Evolutionary conservation across 2,797 vertebrate species (phyloP).

Genomic region (Philypnodon macrostomus): DNA sequence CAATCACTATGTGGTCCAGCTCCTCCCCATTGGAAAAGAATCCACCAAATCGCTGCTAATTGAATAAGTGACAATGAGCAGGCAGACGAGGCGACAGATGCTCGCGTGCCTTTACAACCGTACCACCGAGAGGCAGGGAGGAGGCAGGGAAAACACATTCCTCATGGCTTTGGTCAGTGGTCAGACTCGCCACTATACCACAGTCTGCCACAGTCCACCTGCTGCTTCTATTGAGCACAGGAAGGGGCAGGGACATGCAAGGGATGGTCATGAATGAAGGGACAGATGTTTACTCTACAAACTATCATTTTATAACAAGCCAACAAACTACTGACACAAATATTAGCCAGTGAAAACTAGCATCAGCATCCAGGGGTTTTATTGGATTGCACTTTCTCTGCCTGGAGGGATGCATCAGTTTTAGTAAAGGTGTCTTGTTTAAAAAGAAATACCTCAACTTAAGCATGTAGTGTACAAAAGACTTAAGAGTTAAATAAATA

Average conservation of each 20-base stretch:
- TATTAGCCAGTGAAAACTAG: constrained; percentile 7
- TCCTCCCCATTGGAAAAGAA: constrained; percentile 57
- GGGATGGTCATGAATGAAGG: constrained; percentile 58
- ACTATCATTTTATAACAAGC: constrained; percentile 76
- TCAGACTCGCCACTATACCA: constrained; percentile 67
- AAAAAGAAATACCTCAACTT: no score
- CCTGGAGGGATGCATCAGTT: no score
- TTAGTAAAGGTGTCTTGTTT: no score
- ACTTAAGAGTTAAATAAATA: no score
- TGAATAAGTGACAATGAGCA: constrained; percentile 91
- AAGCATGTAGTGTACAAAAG: no score
- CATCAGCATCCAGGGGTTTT: constrained; percentile 2
- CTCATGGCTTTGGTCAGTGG: constrained; percentile 57
- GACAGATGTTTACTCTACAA: constrained; percentile 77
- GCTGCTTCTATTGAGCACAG: constrained; percentile 80
- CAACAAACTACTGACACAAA: constrained; percentile 9
- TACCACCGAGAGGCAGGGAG: constrained; percentile 17
- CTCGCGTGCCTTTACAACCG: constrained; percentile 96
- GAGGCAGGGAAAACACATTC: constrained; percentile 67
- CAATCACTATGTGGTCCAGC: constrained; percentile 28
- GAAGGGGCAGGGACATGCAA: constrained; percentile 8
- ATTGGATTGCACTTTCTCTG: no score
- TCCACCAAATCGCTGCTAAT: constrained; percentile 82
- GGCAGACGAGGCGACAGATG: constrained; percentile 90
- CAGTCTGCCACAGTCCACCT: constrained; percentile 85